These are phyloP conservation scores for Rhaphigaster nebulosa DNA, from an alignment of 2,888 invertebrate species.

Conservation along the genomic window DNA sequence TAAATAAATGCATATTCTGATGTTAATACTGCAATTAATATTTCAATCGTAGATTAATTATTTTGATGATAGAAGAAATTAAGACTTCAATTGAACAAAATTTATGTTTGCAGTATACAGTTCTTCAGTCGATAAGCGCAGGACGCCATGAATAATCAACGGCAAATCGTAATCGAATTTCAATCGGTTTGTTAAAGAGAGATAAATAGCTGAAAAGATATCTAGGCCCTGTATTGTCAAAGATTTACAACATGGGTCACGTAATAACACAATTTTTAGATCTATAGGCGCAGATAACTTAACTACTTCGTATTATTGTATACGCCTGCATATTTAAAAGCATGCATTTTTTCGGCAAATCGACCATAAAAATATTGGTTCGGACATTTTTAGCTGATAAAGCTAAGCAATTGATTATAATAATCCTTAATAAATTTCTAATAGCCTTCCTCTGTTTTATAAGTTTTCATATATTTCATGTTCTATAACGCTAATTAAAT, in stretches of 20 bases:
- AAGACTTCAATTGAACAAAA: not conserved
- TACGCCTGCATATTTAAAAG: not conserved
- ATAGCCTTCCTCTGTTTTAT: too few species aligned
- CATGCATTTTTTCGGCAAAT: not conserved
- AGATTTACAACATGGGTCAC: not conserved
- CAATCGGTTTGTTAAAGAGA: not conserved
- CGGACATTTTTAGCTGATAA: too few species aligned
- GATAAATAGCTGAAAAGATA: not conserved
- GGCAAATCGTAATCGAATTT: not conserved
- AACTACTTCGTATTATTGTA: not conserved
- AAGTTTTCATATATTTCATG: too few species aligned
- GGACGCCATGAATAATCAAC: not conserved
- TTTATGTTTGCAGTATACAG: not conserved
- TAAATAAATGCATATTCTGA: too few species aligned
- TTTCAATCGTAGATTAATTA: not conserved
- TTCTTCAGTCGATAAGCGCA: not conserved
- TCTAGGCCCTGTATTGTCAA: not conserved
- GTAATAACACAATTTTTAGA: not conserved
- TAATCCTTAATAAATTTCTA: too few species aligned
- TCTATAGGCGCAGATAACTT: not conserved
- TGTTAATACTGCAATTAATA: not conserved
- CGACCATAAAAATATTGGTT: not conserved
- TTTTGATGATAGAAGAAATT: not conserved
- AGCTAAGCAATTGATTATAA: too few species aligned
- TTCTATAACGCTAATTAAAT: too few species aligned